Conservation (phyloP, 2,113 vertebrate species). For the Oreochromis spilurus region DNA sequence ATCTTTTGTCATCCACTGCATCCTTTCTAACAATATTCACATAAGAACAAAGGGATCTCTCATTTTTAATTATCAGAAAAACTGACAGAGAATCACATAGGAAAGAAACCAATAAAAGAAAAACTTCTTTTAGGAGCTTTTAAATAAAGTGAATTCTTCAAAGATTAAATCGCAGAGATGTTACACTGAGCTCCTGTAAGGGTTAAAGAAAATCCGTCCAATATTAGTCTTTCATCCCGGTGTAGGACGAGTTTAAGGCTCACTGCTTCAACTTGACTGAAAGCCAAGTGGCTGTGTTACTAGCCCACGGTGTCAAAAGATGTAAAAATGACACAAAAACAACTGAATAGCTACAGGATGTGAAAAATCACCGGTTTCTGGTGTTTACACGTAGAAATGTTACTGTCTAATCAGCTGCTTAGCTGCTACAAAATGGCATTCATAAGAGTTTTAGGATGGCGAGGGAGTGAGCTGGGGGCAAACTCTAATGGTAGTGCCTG, state of each 20-base stretch:
- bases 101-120: background rate
- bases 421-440: slow-evolving; percentile 11
- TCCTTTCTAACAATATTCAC: background rate
- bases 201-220: slow-evolving; percentile 16
- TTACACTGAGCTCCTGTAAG: background rate
- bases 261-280: background rate
- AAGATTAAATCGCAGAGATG: background rate
- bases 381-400: background rate
- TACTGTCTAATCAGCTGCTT: background rate
- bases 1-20: background rate
- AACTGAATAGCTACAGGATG: background rate
- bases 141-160: background rate
- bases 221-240: background rate
- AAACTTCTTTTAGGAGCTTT: background rate
- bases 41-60: background rate
- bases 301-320: background rate
- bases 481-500: background rate
- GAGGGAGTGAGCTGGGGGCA: slow-evolving; percentile 4
- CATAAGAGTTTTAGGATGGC: background rate
- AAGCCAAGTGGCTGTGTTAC: background rate
- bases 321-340: background rate
- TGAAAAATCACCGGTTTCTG: background rate
- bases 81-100: background rate
- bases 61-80: background rate
- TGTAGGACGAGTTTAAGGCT: background rate